A percentile compares a stretch with the other conserved stretches of the same genome.
Conservation (phyloP, 2,888 invertebrate species). For the Watsonalla cultraria region DNA sequence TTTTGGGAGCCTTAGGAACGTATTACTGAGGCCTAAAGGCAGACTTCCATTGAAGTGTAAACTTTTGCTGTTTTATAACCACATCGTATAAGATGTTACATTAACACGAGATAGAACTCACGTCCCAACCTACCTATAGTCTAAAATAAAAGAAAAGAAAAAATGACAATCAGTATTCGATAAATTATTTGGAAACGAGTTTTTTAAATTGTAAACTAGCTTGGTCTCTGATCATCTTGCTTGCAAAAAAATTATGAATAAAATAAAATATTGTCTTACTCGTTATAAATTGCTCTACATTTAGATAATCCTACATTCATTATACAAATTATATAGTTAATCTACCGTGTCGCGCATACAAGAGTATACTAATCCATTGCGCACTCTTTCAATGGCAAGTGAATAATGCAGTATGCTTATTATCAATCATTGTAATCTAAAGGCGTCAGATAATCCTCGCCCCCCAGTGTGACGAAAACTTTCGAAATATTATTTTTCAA, state of each 20-base stretch:
- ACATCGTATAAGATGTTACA: too few species aligned
- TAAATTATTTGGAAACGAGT: too few species aligned
- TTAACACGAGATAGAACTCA: too few species aligned
- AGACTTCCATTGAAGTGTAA: too few species aligned
- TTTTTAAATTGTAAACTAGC: background rate
- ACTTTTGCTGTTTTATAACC: too few species aligned
- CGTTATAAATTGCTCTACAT: background rate
- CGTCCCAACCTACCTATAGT: too few species aligned
- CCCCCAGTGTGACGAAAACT: slow-evolving; percentile 7
- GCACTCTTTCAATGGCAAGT: slow-evolving; percentile 30
- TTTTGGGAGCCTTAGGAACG: too few species aligned
- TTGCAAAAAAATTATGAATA: too few species aligned
- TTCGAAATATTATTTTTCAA: slow-evolving; percentile 2
- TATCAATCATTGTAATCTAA: slow-evolving; percentile 38
- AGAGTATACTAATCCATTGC: slow-evolving; percentile 26
- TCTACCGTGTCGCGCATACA: slow-evolving; percentile 22
- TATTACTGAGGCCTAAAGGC: too few species aligned
- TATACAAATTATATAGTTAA: slow-evolving; percentile 23
- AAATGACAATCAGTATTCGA: too few species aligned
- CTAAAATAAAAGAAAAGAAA: too few species aligned
- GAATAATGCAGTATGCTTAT: slow-evolving; percentile 39
- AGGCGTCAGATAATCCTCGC: slow-evolving; percentile 3
- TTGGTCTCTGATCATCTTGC: background rate
- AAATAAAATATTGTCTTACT: background rate
- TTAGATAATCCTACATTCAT: background rate